Evolutionary conservation across 2,797 vertebrate species (phyloP), one percentile per base, ranked within the genome.

Genomic region (Rousettus madagascariensis): DNA sequence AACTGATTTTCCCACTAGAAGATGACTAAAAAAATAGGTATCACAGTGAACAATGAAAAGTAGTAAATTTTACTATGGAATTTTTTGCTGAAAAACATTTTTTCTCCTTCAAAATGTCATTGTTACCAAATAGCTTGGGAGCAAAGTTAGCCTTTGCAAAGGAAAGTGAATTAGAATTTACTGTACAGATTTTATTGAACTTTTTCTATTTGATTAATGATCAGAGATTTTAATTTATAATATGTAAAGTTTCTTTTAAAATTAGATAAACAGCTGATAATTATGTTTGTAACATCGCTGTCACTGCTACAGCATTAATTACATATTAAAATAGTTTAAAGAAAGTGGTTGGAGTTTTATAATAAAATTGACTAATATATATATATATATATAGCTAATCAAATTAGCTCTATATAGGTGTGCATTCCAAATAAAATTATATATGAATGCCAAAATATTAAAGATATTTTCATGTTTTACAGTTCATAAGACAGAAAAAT

Each of bases 141-240:
- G 0, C 33, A 84, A 17, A 75, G 4, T 61, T 86, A 94, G 43
- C 33, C 28, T 53, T 85, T 85, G 16, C 15, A 84, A 74, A 83
- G 33, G 55, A 93, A 96, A 38, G 51, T 90, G 24, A 91, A 49
- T 82, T 94, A 55, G 63, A 78, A 86, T 94, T n/a, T 74, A 59
- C 33, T 15, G 12, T 85, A 26, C 4, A 65, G 30, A 16, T 90
- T 57, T 77, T 0, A 30, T 82, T 95, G 28, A 78, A 13, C 49
- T 68, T 91, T 93, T 57, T 61, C 38, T 82, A 0, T 90, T 83
- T 78, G 36, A 41, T 63, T 75, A 88, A 69, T 55, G 5, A 75
- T 30, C 30, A 63, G 13, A 28, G 51, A 79, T 79, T 53, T 93
- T 78, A 74, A 66, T 53, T 51, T 53, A 51, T 61, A 95, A 80